These are phyloP conservation scores for Anas flavirostris DNA, from an alignment of 2,797 vertebrate genomes.

Conservation along the genomic window DNA sequence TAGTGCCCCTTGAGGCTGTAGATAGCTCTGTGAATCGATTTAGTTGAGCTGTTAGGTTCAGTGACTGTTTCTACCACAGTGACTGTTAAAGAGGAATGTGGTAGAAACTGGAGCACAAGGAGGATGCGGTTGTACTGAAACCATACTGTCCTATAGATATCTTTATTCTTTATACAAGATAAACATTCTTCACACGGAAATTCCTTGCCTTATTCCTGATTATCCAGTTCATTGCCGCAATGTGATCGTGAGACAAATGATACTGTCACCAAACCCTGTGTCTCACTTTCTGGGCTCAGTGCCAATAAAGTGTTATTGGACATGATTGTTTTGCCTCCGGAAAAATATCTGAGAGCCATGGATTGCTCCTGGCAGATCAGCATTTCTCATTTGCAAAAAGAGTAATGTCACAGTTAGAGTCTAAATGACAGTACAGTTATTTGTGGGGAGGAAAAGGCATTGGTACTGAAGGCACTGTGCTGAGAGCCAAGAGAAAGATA, in stretches of 20 bases:
- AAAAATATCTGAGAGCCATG: background rate
- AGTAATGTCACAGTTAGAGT: background rate
- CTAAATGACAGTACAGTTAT: background rate
- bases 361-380: background rate
- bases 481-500: background rate
- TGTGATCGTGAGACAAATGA: background rate
- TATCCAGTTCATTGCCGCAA: background rate
- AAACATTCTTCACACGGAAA: background rate
- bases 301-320: background rate
- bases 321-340: background rate
- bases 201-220: background rate
- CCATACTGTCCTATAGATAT: accelerated
- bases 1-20: background rate
- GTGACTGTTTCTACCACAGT: background rate
- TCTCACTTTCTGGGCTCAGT: background rate
- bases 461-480: background rate
- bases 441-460: background rate
- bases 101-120: background rate
- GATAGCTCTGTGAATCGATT: background rate
- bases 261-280: background rate
- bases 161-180: background rate
- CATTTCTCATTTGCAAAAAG: background rate
- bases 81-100: background rate
- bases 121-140: background rate
- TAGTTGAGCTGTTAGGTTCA: background rate